Conservation (phyloP, 2,888 invertebrate species). For the Drosophila multiciliata region DNA sequence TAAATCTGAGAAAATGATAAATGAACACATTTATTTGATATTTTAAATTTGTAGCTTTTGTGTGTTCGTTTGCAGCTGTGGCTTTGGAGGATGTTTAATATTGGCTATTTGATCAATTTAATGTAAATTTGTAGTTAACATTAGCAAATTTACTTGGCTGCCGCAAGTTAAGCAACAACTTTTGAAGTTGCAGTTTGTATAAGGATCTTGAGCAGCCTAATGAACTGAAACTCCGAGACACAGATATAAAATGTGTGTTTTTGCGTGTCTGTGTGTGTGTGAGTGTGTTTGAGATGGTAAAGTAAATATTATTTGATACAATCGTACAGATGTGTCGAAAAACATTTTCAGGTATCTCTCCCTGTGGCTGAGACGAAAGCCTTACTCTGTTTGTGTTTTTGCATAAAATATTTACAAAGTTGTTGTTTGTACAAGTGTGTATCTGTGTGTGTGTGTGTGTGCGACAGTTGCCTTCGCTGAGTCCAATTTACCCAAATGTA, state of each 20-base stretch:
- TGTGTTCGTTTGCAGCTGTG: background rate
- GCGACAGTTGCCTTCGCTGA: conserved; percentile 65
- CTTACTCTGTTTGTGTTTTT: conserved; percentile 65
- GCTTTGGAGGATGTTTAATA: conserved; percentile 11
- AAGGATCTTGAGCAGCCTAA: conserved; percentile 61
- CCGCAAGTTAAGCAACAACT: conserved; percentile 63
- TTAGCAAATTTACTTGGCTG: conserved; percentile 56
- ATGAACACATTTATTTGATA: background rate
- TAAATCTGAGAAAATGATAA: background rate
- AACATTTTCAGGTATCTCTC: conserved; percentile 67
- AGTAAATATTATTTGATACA: conserved; percentile 77
- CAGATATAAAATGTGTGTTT: conserved; percentile 15
- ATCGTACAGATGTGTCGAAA: conserved; percentile 69
- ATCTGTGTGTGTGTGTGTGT: conserved; percentile 43
- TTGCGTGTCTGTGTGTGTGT: conserved; percentile 5
- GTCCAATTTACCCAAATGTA: conserved; percentile 77
- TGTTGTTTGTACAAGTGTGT: conserved; percentile 37
- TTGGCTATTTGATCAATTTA: conserved; percentile 31
- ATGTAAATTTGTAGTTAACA: conserved; percentile 42
- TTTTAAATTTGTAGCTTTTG: background rate
- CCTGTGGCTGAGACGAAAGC: conserved; percentile 36
- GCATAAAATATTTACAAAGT: conserved; percentile 77
- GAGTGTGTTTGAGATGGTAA: conserved; percentile 41
- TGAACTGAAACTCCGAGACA: conserved; percentile 60
- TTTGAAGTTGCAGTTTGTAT: conserved; percentile 59